phyloP scores from a whole-genome alignment of 2,888 invertebrate species.

The Drepana falcataria region DNA sequence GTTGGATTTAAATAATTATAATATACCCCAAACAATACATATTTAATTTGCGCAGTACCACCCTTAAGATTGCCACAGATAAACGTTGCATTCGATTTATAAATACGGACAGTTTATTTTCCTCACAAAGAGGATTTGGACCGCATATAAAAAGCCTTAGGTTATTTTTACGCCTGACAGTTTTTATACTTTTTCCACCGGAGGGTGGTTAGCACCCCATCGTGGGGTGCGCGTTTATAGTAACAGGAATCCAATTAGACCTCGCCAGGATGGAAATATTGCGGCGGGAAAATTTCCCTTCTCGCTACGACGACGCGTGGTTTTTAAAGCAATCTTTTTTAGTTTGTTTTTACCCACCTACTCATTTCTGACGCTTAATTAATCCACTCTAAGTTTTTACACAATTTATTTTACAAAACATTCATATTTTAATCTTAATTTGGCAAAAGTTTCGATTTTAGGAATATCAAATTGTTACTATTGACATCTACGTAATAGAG shows the following conservation, averaged over 20 bases:
- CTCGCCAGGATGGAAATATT: constrained; percentile 34
- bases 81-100: background rate
- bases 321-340: background rate
- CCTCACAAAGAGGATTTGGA: background rate
- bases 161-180: background rate
- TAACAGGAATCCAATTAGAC: constrained; percentile 61
- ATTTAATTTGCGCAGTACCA: no score
- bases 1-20: no score
- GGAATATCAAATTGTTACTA: no score
- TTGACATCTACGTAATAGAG: no score
- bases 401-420: no score
- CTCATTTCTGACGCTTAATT: no score
- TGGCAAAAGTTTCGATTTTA: no score
- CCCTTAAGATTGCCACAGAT: background rate
- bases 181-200: constrained; percentile 28
- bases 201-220: constrained; percentile 33
- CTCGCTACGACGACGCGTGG: background rate
- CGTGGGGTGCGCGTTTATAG: constrained; percentile 42
- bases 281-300: constrained; percentile 28
- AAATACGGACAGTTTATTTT: no score
- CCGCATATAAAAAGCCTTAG: background rate
- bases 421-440: no score
- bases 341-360: no score
- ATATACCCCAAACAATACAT: no score
- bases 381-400: no score